A percentile compares a stretch with the other conserved stretches of the same genome.
Evolutionary conservation across 2,888 invertebrate genomes (phyloP).

Genomic region (Ptychoptera contaminata): DNA sequence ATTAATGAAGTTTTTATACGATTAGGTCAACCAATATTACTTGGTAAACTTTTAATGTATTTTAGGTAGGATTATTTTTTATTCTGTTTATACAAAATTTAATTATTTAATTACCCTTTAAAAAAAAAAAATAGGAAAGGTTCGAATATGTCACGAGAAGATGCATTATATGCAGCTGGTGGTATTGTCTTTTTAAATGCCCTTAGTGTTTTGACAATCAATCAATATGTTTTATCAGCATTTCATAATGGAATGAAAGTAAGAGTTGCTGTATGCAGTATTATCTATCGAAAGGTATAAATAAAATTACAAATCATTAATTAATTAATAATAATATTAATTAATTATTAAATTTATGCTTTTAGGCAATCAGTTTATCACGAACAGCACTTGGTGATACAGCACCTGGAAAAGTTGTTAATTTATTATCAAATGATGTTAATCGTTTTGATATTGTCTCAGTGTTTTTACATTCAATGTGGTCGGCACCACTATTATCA

Average conservation of each 20-base stretch:
- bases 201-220: slow-evolving; percentile 31
- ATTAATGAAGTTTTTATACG: slow-evolving; percentile 13
- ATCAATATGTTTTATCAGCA: slow-evolving; percentile 52
- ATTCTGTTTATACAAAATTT: not conserved
- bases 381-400: slow-evolving; percentile 61
- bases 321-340: not conserved
- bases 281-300: slow-evolving; percentile 71
- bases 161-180: slow-evolving; percentile 41
- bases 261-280: slow-evolving; percentile 63
- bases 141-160: slow-evolving; percentile 25
- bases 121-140: slow-evolving; percentile 30
- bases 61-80: slow-evolving; percentile 10
- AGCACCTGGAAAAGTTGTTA: slow-evolving; percentile 75
- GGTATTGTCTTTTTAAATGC: slow-evolving; percentile 26
- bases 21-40: slow-evolving; percentile 11
- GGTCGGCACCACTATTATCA: slow-evolving; percentile 58
- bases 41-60: slow-evolving; percentile 12
- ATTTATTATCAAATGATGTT: slow-evolving; percentile 76
- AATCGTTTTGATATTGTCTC: slow-evolving; percentile 66
- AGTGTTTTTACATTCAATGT: slow-evolving; percentile 59
- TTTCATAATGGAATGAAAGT: slow-evolving; percentile 69
- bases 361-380: slow-evolving; percentile 42
- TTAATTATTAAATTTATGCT: not conserved
- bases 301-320: not conserved
- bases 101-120: not conserved